Conservation (phyloP, 2,797 vertebrate species). For the Pantherophis alleghaniensis region DNA sequence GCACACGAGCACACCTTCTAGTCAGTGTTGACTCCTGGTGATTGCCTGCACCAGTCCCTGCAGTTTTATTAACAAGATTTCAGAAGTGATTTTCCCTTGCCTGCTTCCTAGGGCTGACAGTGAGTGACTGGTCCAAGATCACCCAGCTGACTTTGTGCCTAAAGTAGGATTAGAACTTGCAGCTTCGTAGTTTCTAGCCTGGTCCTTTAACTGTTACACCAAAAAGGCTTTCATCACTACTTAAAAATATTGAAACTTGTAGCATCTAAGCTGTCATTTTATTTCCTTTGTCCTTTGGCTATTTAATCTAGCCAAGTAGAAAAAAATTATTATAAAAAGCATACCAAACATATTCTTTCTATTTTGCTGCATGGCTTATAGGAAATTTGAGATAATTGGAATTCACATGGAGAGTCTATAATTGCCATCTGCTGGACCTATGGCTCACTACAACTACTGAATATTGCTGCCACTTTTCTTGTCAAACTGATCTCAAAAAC, state of each 20-base stretch:
- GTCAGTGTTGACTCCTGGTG: not conserved
- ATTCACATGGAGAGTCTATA: not conserved
- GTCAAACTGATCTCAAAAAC: not conserved
- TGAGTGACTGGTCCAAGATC: not conserved
- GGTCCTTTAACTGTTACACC: not conserved
- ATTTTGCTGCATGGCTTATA: not conserved
- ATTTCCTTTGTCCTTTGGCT: not conserved
- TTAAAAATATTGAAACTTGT: not conserved
- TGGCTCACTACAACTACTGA: not conserved
- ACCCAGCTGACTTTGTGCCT: not conserved
- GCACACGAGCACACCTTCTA: not conserved
- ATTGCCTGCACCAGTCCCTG: not conserved
- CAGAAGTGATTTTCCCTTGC: not conserved
- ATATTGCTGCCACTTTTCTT: not conserved
- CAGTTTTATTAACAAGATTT: not conserved
- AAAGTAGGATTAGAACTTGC: not conserved
- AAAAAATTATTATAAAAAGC: not conserved
- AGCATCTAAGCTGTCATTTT: not conserved
- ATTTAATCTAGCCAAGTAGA: not conserved
- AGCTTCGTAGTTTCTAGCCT: not conserved
- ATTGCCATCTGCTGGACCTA: slow-evolving; percentile 21
- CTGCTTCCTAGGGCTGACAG: not conserved
- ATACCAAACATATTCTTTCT: not conserved
- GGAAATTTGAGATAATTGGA: not conserved
- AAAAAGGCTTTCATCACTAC: not conserved